Conservation (phyloP, 2,888 invertebrate genomes). For the Protonemura montana region DNA sequence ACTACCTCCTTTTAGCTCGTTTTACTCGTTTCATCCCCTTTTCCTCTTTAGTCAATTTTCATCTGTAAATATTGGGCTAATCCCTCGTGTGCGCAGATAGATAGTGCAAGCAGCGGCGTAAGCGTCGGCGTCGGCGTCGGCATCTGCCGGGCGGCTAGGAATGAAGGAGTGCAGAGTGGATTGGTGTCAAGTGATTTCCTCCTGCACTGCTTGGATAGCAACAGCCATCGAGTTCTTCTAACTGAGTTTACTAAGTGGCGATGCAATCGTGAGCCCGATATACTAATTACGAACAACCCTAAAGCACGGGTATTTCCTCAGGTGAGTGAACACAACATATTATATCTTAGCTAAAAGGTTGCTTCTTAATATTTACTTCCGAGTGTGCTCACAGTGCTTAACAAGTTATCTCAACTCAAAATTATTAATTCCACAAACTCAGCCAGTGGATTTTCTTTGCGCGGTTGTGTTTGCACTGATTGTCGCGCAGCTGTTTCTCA, state of each 20-base stretch:
- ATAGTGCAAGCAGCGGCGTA: constrained; percentile 41
- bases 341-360: constrained; percentile 43
- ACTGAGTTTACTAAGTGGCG: constrained; percentile 17
- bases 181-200: constrained; percentile 56
- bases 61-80: constrained; percentile 62
- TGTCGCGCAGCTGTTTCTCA: constrained; percentile 33
- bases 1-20: constrained; percentile 35
- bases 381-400: background rate
- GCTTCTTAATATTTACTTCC: constrained; percentile 28
- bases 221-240: constrained; percentile 20
- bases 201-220: constrained; percentile 23
- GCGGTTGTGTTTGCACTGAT: constrained; percentile 27
- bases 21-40: constrained; percentile 43
- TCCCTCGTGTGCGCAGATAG: constrained; percentile 53
- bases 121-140: background rate
- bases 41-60: constrained; percentile 59
- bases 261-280: constrained; percentile 39
- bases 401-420: background rate
- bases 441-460: background rate
- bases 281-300: constrained; percentile 47
- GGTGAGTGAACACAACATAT: constrained; percentile 45
- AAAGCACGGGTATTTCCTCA: constrained; percentile 41
- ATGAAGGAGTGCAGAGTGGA: constrained; percentile 49
- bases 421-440: background rate
- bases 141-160: constrained; percentile 7